Evolutionary conservation across 2,113 vertebrate species (phyloP).

Genomic region (Boulengeromyrus knoepffleri): DNA sequence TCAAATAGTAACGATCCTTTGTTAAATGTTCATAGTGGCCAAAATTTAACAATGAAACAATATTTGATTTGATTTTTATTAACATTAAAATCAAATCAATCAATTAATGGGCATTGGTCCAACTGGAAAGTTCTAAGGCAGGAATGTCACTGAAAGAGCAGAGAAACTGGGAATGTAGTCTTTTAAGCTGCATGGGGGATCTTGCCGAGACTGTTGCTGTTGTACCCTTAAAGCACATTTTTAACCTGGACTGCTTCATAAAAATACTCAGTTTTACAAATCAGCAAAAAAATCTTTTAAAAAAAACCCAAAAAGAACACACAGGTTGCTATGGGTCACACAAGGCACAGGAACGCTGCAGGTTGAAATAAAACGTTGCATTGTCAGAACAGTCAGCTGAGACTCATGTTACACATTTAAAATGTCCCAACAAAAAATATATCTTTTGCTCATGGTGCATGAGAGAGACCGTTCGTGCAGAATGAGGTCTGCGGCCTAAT

Average conservation of each 20-base stretch:
- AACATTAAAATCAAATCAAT: too few species aligned
- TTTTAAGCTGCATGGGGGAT: not conserved
- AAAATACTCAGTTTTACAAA: not conserved
- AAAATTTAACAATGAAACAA: not conserved
- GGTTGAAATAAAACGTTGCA: not conserved
- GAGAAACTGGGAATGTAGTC: not conserved
- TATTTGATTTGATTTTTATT: not conserved
- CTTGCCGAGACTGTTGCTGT: not conserved
- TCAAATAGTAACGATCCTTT: not conserved
- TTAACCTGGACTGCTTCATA: not conserved
- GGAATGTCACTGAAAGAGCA: not conserved
- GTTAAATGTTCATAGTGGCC: not conserved
- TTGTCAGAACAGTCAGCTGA: not conserved
- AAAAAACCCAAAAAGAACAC: not conserved
- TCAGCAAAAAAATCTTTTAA: not conserved
- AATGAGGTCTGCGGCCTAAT: not conserved
- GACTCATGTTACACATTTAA: not conserved
- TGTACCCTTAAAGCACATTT: not conserved
- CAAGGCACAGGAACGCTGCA: not conserved
- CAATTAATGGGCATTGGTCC: not conserved
- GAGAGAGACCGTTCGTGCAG: not conserved
- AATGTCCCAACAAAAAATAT: not conserved
- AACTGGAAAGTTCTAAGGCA: not conserved
- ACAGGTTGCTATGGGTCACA: not conserved
- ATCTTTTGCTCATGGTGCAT: not conserved